phyloP scores from a whole-genome alignment of 2,888 invertebrate species.

The Sinhomidia bicolor region DNA sequence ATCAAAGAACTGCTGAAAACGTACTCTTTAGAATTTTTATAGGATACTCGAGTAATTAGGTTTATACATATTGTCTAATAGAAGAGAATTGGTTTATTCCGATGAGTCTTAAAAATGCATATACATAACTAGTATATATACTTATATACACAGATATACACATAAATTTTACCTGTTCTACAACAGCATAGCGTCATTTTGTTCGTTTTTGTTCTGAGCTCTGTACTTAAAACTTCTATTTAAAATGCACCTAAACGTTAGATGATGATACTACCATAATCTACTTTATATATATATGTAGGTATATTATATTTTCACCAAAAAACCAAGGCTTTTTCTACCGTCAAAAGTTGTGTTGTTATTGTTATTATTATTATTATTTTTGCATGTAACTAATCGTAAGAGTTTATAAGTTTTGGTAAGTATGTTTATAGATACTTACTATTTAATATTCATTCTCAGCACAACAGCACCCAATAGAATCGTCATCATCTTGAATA shows the following conservation, averaged over 20 bases:
- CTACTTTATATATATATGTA: too few relatives aligned
- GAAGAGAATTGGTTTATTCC: too few relatives aligned
- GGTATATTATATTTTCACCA: slow-evolving; percentile 33
- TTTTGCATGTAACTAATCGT: not conserved
- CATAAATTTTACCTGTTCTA: too few relatives aligned
- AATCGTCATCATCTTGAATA: slow-evolving; percentile 59
- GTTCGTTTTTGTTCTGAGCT: not conserved
- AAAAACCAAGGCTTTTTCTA: not conserved
- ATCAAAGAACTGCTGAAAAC: slow-evolving; percentile 68
- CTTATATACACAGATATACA: too few relatives aligned
- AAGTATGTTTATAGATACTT: not conserved
- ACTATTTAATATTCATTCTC: slow-evolving; percentile 52
- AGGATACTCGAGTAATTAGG: not conserved
- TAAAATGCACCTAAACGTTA: not conserved
- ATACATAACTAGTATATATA: too few relatives aligned
- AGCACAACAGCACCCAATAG: slow-evolving; percentile 56
- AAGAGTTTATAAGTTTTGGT: too few relatives aligned
- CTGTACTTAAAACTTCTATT: not conserved
- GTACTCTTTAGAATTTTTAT: slow-evolving; percentile 8
- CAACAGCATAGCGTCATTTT: too few relatives aligned
- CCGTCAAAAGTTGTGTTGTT: slow-evolving; percentile 13
- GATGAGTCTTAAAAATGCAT: too few relatives aligned
- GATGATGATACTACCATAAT: not conserved
- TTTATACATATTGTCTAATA: too few relatives aligned
- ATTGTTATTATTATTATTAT: slow-evolving; percentile 24